Base-by-base conservation (phyloP, 2,113 vertebrate genomes). In the Charadrius vociferus region DNA sequence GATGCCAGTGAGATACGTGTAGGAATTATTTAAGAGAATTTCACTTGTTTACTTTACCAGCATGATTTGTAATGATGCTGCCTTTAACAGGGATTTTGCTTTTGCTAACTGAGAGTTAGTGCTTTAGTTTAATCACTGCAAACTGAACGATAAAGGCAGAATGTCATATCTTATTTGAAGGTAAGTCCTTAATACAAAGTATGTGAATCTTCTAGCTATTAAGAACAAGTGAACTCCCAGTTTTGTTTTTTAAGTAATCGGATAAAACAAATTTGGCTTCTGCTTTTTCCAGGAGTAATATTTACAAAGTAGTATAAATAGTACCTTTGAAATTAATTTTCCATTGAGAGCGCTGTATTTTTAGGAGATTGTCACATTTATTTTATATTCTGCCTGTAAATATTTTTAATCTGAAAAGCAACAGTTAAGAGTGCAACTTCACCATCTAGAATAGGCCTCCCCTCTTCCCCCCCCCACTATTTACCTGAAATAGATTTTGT, bases 11-110 rank as follows among this genome's bases (percentile, higher is more conserved):
- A 93, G 62, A 61, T 71, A 34, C 67, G 55, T 26, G 8, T 41
- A 84, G 96, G 85, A 96, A 97, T 97, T 97, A 93, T 95, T 96
- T 90, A 96, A 75, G 53, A 90, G 32, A 34, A 55, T 84, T 81
- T 90, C 52, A 49, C 86, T 81, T 95, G 83, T 83, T 96, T 95
- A 88, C 36, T 82, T 90, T 93, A 68, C 52, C 50, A 52, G 34
- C 3, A 16, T 77, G 89, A 92, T 96, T 94, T 96, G 81, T 59
- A 85, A 67, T 43, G 37, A 70, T 95, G n/a, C 67, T 84, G 62
- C 62, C 75, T 89, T 65, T 80, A 73, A 87, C 37, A 86, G 26
- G 30, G 32, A 67, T 66, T 79, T 94, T 6, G 10, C 65, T 83
- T 90, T 58, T 83, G 52, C 45, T 70, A 50, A 52, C 45, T 70